These are phyloP conservation scores for Tokudaia tokunoshimensis DNA, from an alignment of 2,797 vertebrate genomes.

Conservation along the genomic window DNA sequence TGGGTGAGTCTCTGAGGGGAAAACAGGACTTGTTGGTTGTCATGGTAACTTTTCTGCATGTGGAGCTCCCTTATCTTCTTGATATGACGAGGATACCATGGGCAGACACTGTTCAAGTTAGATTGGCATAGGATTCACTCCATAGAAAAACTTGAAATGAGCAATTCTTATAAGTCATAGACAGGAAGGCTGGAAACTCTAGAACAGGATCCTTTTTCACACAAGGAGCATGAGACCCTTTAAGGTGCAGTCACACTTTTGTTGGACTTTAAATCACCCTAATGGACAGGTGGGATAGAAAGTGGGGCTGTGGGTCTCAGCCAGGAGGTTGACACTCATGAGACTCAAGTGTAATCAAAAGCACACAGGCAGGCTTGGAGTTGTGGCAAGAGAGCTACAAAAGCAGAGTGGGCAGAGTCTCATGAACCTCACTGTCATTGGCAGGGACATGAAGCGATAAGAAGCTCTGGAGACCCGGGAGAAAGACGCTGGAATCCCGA, in stretches of 20 bases:
- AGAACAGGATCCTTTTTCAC: not conserved
- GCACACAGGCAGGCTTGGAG: not conserved
- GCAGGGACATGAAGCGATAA: not conserved
- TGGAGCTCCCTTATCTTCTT: not conserved
- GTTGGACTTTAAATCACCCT: not conserved
- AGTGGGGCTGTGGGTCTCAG: not conserved
- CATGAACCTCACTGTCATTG: too few relatives aligned
- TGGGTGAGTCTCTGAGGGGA: not conserved
- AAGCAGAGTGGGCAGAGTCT: not conserved
- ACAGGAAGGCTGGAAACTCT: not conserved
- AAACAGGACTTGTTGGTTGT: not conserved
- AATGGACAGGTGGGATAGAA: not conserved
- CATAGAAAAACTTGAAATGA: not conserved
- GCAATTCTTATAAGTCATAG: not conserved
- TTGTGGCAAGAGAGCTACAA: too few relatives aligned
- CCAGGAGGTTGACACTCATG: not conserved
- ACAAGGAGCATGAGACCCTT: not conserved
- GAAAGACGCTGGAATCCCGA: not conserved
- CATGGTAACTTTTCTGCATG: not conserved
- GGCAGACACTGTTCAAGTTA: not conserved
- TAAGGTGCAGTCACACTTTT: not conserved
- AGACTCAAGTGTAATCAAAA: not conserved
- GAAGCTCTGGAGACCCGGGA: accelerated
- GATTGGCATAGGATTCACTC: not conserved
- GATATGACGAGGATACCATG: not conserved